Evolutionary conservation across 2,113 vertebrate genomes (phyloP), one percentile per base, ranked within the genome.

Genomic region (Nothobranchius furzeri): DNA sequence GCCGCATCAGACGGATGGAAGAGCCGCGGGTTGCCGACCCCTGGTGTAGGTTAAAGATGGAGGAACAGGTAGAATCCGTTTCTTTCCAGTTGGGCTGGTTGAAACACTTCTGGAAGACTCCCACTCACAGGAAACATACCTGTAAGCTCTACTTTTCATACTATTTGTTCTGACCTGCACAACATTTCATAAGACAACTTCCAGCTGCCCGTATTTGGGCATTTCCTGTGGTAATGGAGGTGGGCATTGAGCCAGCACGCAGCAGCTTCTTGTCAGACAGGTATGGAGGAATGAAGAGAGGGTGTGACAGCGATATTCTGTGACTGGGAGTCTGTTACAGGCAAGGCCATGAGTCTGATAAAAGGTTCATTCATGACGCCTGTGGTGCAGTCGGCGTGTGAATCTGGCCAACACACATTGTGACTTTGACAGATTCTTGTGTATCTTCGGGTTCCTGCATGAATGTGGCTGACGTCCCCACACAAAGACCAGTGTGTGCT

Each of bases 91-190:
- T 62, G 35, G 14, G 64, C 58, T 35, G 60, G 75, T 43, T 24
- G 2, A 62, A 57, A 57, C 24, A 4, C 68, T 70, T 70, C 70
- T 6, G 9, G 70, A 67, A 47, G 9, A 42, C 81, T 77, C 78
- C 84, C 74, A 82, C 87, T 77, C 71, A 83, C 85, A 86, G 85
- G 84, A 89, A 86, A 46, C 76, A 54, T 81, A 75, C 84, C 70
- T 85, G 51, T 51, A 30, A 76, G 61, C 74, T 37, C 40, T 60
- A 17, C 35, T 42, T 61, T 13, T 47, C 3, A 45, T 47, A 37
- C n/a, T 52, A 13, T 78, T 85, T 79, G 75, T 73, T 74, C 47
- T 51, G 50, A 59, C 62, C 17, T 57, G 17, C 53, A 54, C 25
- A 3, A 25, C 9, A 68, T 84, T 84, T 79, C 87, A 61, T 68